Evolutionary conservation across 2,797 vertebrate species (phyloP).

Genomic region (Malacoraja senta): DNA sequence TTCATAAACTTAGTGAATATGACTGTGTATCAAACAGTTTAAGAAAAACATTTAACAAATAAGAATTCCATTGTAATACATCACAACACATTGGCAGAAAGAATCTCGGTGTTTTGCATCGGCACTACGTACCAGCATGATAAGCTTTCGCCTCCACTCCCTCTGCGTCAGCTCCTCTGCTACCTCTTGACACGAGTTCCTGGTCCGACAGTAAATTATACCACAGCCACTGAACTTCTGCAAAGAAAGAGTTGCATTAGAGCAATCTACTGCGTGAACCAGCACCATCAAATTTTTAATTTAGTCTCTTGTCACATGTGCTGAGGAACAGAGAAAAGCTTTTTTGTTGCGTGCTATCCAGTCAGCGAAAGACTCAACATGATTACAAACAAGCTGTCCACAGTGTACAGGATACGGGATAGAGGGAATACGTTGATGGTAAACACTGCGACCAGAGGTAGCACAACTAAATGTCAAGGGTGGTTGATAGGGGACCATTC

Average conservation of each 20-base stretch:
- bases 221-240: conserved; percentile 75
- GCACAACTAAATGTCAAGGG: no score
- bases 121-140: conserved; percentile 74
- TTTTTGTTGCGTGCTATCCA: no score
- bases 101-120: not conserved
- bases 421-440: no score
- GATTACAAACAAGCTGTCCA: no score
- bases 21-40: not conserved
- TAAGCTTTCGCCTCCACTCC: conserved; percentile 81
- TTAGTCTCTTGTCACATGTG: no score
- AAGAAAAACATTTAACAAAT: not conserved
- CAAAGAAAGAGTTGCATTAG: not conserved
- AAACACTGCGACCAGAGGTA: no score
- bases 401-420: no score
- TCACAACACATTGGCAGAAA: not conserved
- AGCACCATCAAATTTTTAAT: not conserved
- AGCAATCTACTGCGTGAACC: not conserved
- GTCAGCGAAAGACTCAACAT: no score
- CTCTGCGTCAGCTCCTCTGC: conserved; percentile 76
- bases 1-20: not conserved
- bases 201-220: conserved; percentile 91
- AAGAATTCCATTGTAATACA: not conserved
- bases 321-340: no score
- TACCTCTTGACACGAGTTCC: conserved; percentile 83
- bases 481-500: no score